These are phyloP conservation scores for Tachina lurida DNA, from an alignment of 2,888 invertebrate species.

Conservation along the genomic window DNA sequence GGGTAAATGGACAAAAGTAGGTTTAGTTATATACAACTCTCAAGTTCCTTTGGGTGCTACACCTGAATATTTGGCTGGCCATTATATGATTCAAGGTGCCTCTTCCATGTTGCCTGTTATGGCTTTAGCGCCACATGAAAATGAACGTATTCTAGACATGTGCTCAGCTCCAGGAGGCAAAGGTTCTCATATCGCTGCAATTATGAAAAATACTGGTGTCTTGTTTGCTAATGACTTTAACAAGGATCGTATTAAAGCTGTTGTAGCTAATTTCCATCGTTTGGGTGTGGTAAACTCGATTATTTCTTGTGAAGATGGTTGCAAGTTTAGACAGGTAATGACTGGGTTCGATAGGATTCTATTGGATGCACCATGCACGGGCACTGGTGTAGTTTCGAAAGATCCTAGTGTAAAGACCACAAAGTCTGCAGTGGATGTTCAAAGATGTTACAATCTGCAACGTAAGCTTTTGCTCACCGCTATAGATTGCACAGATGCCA, in stretches of 20 bases:
- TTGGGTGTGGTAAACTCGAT: slow-evolving; percentile 97
- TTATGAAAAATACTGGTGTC: slow-evolving; percentile 99
- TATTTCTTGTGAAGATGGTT: slow-evolving; percentile 94
- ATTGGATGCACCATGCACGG: slow-evolving; percentile 98
- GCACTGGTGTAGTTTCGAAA: slow-evolving; percentile 98
- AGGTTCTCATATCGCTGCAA: slow-evolving; percentile 97
- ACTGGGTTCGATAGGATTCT: slow-evolving; percentile 97
- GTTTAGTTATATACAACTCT: slow-evolving; percentile 97
- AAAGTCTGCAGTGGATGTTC: slow-evolving; percentile 94
- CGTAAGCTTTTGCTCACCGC: slow-evolving; percentile 95
- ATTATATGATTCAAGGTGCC: slow-evolving; percentile 98
- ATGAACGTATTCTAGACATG: slow-evolving; percentile 97
- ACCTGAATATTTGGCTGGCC: slow-evolving; percentile 99
- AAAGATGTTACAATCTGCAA: slow-evolving; percentile 95
- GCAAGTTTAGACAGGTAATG: slow-evolving; percentile 91
- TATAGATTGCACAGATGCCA: slow-evolving; percentile 97
- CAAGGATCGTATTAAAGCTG: slow-evolving; percentile 93
- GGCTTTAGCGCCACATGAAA: slow-evolving; percentile 98
- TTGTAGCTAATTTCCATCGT: slow-evolving; percentile 98
- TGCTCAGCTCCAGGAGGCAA: slow-evolving; percentile 99
- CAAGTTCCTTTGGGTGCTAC: slow-evolving; percentile 99
- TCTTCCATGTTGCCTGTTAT: slow-evolving; percentile 98
- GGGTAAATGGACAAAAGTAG: slow-evolving; percentile 99
- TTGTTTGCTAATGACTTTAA: slow-evolving; percentile 98
- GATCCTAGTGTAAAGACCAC: slow-evolving; percentile 97